Conservation (phyloP, 2,113 vertebrate species). For the Psophia crepitans region DNA sequence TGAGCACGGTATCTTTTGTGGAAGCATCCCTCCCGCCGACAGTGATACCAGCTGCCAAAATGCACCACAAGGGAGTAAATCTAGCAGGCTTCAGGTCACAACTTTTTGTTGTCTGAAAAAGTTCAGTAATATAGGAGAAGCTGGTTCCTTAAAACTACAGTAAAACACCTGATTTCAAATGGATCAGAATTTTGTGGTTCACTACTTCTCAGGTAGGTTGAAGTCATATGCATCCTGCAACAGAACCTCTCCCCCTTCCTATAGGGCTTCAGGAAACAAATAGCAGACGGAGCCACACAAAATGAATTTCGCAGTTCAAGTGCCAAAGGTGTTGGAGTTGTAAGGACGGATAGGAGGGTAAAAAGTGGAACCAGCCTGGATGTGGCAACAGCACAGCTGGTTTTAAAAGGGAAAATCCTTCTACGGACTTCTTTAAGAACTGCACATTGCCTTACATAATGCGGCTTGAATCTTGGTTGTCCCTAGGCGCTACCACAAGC, state of each 20-base stretch:
- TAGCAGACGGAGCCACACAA: background rate
- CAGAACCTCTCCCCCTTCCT: background rate
- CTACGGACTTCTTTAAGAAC: background rate
- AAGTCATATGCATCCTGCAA: background rate
- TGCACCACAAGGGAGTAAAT: background rate
- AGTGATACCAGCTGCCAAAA: background rate
- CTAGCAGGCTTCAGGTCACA: background rate
- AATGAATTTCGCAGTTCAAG: background rate
- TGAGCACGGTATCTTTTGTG: background rate
- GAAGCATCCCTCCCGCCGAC: background rate
- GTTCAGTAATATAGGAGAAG: background rate
- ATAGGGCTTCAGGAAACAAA: background rate
- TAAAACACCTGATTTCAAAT: background rate
- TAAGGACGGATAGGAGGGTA: background rate
- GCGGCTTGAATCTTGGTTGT: background rate
- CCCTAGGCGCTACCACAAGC: background rate
- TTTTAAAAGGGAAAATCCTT: slow-evolving; percentile 17
- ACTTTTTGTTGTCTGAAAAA: background rate
- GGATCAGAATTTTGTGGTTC: background rate
- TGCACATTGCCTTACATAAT: background rate
- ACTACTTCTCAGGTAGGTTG: background rate
- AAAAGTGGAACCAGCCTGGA: background rate
- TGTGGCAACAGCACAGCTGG: background rate
- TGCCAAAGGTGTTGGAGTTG: background rate
- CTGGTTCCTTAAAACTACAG: background rate